A percentile compares a stretch with the other conserved stretches of the same genome.
Evolutionary conservation across 2,797 vertebrate genomes (phyloP).

Genomic region (Capromys pilorides): DNA sequence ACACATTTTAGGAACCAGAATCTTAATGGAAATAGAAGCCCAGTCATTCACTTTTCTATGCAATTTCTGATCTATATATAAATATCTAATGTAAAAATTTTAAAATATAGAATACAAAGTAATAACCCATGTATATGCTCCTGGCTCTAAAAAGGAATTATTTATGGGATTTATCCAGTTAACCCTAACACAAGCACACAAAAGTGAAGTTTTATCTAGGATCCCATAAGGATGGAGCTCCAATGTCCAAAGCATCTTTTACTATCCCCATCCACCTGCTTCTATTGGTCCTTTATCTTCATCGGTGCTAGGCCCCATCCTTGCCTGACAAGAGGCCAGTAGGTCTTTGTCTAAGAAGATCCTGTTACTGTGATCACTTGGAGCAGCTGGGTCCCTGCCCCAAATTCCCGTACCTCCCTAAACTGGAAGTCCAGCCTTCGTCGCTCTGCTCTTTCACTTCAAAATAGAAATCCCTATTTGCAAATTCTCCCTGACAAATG

Average conservation of each 20-base stretch:
- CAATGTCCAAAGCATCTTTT: neutral
- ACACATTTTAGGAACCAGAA: neutral
- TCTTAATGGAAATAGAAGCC: neutral
- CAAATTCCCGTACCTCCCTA: fast-evolving
- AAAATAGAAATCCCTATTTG: neutral
- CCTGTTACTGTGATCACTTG: neutral
- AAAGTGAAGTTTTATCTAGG: neutral
- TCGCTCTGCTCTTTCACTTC: neutral
- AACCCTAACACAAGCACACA: neutral
- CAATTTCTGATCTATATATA: neutral
- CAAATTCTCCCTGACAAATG: neutral
- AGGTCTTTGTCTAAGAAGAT: neutral
- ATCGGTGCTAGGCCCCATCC: no score
- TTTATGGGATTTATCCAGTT: neutral
- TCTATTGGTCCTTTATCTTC: neutral
- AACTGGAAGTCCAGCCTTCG: neutral
- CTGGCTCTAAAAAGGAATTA: neutral
- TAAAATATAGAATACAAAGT: neutral
- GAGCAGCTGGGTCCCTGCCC: neutral
- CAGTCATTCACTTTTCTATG: neutral
- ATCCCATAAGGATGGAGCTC: neutral
- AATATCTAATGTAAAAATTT: neutral
- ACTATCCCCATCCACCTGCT: neutral
- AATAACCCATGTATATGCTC: neutral
- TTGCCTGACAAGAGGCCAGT: neutral